A percentile compares a stretch with the other conserved stretches of the same genome.
Evolutionary conservation across 2,113 vertebrate species (phyloP).

Genomic region (Penelope pileata): DNA sequence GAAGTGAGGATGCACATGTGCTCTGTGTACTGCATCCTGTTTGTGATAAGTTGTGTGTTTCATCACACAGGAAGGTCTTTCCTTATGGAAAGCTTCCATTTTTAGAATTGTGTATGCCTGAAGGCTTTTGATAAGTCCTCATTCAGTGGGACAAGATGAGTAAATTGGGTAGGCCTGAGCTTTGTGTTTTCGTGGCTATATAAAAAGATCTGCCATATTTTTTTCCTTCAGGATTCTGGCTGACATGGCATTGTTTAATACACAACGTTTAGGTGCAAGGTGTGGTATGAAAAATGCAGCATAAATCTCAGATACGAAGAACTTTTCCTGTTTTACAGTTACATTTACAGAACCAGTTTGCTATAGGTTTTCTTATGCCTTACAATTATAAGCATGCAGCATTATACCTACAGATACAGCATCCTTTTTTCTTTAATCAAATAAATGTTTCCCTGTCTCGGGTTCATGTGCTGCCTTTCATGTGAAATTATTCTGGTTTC

Average conservation of each 20-base stretch:
- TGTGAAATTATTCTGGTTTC: not conserved
- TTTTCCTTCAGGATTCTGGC: not conserved
- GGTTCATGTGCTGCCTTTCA: not conserved
- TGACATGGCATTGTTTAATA: not conserved
- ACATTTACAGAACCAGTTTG: not conserved
- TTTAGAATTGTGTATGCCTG: not conserved
- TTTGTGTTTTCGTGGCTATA: not conserved
- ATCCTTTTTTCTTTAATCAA: not conserved
- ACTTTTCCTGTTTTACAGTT: not conserved
- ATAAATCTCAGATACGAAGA: not conserved
- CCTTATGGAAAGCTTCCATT: conserved; percentile 17
- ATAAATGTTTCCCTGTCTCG: not conserved
- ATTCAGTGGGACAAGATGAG: not conserved
- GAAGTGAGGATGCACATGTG: conserved; percentile 37
- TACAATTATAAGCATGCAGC: rapidly evolving
- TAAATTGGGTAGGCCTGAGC: not conserved
- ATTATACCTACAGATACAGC: not conserved
- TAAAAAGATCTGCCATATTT: not conserved
- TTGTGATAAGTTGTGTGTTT: conserved; percentile 16
- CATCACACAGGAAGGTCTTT: conserved; percentile 37
- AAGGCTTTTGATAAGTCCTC: not conserved
- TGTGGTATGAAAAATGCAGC: not conserved
- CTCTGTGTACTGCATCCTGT: conserved; percentile 39
- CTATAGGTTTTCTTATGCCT: not conserved
- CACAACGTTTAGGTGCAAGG: not conserved